Percentiles rank a stretch among this genome's conserved stretches.
These are phyloP conservation scores for Lepidothrix coronata DNA, from an alignment of 2,113 vertebrate species.

Conservation along the genomic window DNA sequence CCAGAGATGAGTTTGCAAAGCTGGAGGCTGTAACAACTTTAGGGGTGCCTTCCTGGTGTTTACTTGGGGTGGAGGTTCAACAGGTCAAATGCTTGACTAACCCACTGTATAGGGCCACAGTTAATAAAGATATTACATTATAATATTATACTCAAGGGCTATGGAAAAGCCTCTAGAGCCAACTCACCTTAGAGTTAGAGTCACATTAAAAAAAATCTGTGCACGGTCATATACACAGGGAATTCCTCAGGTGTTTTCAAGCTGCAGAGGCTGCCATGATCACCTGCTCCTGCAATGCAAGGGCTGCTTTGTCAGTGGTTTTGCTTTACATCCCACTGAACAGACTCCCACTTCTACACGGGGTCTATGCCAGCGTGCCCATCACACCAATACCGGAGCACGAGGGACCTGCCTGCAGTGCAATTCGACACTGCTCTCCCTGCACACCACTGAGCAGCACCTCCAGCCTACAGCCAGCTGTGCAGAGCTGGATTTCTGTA, in stretches of 20 bases:
- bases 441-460: neutral
- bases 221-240: neutral
- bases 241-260: neutral
- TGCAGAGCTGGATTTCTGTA: neutral
- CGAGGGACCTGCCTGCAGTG: neutral
- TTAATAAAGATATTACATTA: neutral
- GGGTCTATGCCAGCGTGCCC: neutral
- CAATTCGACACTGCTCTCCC: neutral
- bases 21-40: neutral
- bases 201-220: neutral
- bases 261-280: neutral
- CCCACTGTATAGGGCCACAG: neutral
- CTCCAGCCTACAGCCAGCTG: neutral
- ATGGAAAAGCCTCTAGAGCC: neutral
- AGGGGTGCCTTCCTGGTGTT: neutral
- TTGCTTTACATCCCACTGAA: neutral
- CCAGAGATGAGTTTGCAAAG: neutral
- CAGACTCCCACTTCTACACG: neutral
- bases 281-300: neutral
- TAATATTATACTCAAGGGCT: neutral
- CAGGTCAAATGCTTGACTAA: neutral
- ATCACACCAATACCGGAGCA: fast-evolving
- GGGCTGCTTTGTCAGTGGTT: neutral
- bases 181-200: neutral
- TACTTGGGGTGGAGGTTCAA: neutral